These are phyloP conservation scores for Zaprionus davidi DNA, from an alignment of 1,140 invertebrate species.

Conservation along the genomic window DNA sequence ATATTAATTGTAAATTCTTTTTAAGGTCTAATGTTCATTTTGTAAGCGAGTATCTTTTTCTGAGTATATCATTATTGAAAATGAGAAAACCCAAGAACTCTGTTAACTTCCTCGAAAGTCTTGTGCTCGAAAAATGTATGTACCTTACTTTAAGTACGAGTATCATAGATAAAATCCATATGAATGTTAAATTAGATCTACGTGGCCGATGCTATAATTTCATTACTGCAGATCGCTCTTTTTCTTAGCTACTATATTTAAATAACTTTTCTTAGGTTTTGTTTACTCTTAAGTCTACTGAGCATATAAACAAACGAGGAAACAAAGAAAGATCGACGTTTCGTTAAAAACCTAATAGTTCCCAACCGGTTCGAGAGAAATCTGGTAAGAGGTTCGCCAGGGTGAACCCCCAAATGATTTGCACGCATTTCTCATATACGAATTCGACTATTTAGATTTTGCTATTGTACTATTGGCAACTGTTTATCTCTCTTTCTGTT, in stretches of 20 bases:
- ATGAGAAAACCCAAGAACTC: no score
- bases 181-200: no score
- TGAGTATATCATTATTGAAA: no score
- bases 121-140: no score
- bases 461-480: background rate
- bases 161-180: background rate
- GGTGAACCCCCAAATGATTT: background rate
- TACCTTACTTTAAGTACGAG: background rate
- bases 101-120: background rate
- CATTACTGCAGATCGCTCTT: no score
- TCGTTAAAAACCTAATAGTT: background rate
- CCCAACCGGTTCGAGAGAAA: conserved; percentile 1
- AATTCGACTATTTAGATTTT: background rate
- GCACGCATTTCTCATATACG: background rate
- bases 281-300: background rate
- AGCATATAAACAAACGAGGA: background rate
- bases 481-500: background rate
- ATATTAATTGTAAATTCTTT: background rate
- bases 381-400: background rate
- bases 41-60: no score
- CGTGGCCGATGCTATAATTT: background rate
- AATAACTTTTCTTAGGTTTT: background rate
- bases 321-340: background rate
- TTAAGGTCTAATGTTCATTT: background rate
- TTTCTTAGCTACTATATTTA: no score